Percentiles rank a stretch among this genome's conserved stretches.
Conservation (phyloP, 2,888 invertebrate genomes). For the Lasioglossum vierecki region DNA sequence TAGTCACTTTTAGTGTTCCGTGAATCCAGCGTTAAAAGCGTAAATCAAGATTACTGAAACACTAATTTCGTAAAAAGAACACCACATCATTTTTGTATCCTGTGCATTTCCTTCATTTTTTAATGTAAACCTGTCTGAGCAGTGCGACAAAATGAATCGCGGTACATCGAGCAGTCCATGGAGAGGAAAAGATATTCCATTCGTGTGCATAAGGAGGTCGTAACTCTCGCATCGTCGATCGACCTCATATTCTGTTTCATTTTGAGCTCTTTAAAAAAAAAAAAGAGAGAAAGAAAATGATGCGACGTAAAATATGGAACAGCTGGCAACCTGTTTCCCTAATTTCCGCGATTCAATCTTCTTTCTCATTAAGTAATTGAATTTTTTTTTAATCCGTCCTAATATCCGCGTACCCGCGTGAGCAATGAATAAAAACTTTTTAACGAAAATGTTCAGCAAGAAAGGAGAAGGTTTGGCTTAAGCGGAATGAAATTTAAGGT, state of each 20-base stretch:
- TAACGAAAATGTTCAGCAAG: background rate
- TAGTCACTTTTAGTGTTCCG: background rate
- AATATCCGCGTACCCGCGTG: background rate
- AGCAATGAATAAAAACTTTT: background rate
- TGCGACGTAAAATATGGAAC: constrained; percentile 39
- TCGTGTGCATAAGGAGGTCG: constrained; percentile 15
- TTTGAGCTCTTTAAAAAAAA: constrained; percentile 21
- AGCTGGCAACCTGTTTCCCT: constrained; percentile 21
- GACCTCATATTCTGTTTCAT: constrained; percentile 34
- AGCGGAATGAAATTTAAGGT: background rate
- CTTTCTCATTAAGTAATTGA: constrained; percentile 15
- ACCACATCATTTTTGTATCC: background rate
- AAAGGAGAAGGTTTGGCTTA: background rate
- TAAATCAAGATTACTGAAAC: background rate
- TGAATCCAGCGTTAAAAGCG: background rate
- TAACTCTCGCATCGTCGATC: constrained; percentile 30
- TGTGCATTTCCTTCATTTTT: background rate
- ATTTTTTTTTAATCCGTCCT: constrained; percentile 5
- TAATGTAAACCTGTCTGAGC: background rate
- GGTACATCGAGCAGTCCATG: constrained; percentile 30
- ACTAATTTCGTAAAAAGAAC: background rate
- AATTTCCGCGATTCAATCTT: constrained; percentile 9
- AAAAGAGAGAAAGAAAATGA: background rate
- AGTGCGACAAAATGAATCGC: constrained; percentile 35
- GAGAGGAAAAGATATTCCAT: constrained; percentile 45